Evolutionary conservation across 2,113 vertebrate species (phyloP).

Genomic region (Pyrgilauda ruficollis): DNA sequence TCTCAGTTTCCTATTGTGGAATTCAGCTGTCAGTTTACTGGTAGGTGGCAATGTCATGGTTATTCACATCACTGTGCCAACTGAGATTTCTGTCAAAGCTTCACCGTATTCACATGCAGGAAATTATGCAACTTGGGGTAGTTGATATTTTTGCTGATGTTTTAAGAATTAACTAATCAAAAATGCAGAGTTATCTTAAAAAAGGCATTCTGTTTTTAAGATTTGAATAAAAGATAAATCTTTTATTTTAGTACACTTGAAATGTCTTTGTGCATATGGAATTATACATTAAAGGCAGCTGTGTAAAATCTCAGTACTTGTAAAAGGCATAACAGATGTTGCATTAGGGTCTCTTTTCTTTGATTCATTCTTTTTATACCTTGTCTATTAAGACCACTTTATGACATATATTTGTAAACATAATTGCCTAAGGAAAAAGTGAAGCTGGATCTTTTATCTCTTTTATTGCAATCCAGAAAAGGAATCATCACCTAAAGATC

Average conservation of each 20-base stretch:
- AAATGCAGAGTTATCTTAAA: background rate
- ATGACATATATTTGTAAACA: conserved; percentile 16
- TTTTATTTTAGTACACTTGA: background rate
- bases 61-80: conserved; percentile 23
- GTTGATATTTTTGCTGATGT: background rate
- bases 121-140: background rate
- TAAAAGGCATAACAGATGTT: background rate
- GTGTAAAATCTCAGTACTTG: background rate
- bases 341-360: background rate
- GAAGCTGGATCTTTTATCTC: background rate
- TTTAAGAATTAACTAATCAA: background rate
- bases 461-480: background rate
- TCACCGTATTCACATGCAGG: background rate
- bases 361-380: background rate
- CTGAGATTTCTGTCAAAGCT: conserved; percentile 25
- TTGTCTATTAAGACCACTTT: conserved; percentile 9
- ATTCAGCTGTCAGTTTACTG: conserved; percentile 24
- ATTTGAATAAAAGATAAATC: background rate
- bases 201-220: background rate
- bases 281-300: background rate
- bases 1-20: conserved; percentile 7
- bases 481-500: background rate
- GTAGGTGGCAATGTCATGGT: conserved; percentile 5
- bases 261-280: background rate
- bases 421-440: background rate